phyloP scores from a whole-genome alignment of 1,140 invertebrate genomes.

The Drepana arcuata region DNA sequence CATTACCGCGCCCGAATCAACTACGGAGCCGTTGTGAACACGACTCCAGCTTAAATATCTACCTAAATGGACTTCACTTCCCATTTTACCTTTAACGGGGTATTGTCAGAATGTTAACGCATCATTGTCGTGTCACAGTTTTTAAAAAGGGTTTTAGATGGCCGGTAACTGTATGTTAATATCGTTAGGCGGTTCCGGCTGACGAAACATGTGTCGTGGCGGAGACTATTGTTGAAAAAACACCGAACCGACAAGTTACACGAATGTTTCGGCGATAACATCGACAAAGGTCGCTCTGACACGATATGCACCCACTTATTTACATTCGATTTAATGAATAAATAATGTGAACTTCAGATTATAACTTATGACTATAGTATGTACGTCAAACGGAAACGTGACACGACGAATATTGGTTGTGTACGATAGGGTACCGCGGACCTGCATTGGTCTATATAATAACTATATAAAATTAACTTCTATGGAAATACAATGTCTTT shows the following conservation, averaged over 20 bases:
- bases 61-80: conserved; percentile 30
- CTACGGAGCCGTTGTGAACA: conserved; percentile 16
- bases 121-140: conserved; percentile 53
- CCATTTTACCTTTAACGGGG: conserved; percentile 36
- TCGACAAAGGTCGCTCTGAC: conserved; percentile 20
- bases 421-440: too few relatives aligned
- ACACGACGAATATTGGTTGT: too few relatives aligned
- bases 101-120: conserved; percentile 49
- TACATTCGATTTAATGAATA: conserved; percentile 13
- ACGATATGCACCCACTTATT: conserved; percentile 16
- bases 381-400: too few relatives aligned
- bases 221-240: conserved; percentile 45
- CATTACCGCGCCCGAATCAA: conserved; percentile 14
- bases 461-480: too few relatives aligned
- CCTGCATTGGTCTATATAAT: too few relatives aligned
- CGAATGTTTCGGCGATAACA: conserved; percentile 34
- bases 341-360: too few relatives aligned
- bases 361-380: too few relatives aligned
- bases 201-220: conserved; percentile 50
- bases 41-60: conserved; percentile 20
- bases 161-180: conserved; percentile 51
- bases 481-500: too few relatives aligned
- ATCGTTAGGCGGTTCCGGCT: conserved; percentile 32
- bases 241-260: conserved; percentile 31
- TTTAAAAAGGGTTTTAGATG: conserved; percentile 37